Evolutionary conservation across 2,888 invertebrate species (phyloP), one percentile per base, ranked within the genome.

Genomic region (Epiblema foenella): DNA sequence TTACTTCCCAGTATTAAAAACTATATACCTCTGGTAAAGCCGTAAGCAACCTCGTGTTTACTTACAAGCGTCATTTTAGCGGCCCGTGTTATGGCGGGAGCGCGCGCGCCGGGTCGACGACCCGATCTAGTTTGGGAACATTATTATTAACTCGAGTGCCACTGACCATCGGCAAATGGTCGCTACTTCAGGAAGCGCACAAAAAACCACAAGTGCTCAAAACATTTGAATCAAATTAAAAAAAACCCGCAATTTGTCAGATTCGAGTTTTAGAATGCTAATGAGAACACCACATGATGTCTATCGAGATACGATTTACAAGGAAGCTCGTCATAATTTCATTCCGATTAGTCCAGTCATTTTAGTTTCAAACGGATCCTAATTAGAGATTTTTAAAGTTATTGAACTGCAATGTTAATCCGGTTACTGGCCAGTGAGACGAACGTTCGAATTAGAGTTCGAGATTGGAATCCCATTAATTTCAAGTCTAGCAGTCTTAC

Each of bases 121-220:
- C 92, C 92, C 90, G 92, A 82, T 93, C 93, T 93, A 93, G 92
- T 93, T 93, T 92, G 92, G 93, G 93, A 89, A 88, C 86, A 89
- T 90, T 92, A 92, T 91, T 92, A 92, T 93, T 91, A 93, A 89
- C 90, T 87, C 85, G 81, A 84, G 79, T 80, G 85, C 82, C 85
- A 85, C 85, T 78, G 87, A 84, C 86, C 88, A 87, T 78, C 79
- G 65, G 56, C 72, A 64, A 72, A 83, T 85, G 79, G 80, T 78
- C 81, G 79, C 75, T 73, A 39, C 62, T 69, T 49, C 65, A 60
- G 54, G 52, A 54, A 60, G 11, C 18, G 8, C 18, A 62, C 37
- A 67, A 71, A 71, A 64, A 54, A 11, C 3, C 2, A 64, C 33
- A 39, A 54, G 20, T 37, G 20, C 64, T 15, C 11, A 64, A 64